Base-by-base conservation (phyloP, 37 sponge, comb jelly and placozoan genomes). In the Lycopodina hypogea region DNA sequence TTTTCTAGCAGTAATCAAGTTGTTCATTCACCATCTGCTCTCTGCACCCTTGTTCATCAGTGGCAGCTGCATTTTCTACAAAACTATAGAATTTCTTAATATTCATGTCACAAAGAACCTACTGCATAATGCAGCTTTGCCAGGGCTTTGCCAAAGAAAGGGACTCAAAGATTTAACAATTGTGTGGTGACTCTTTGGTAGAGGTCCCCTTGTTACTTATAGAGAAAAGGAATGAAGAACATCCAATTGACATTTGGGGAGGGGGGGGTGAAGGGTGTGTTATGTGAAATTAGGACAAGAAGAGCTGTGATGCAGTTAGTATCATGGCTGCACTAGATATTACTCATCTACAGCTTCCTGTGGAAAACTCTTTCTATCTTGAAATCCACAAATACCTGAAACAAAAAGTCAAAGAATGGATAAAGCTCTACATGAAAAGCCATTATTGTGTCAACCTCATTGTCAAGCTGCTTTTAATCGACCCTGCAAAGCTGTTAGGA, bases 131-230 rank as follows among this genome's bases (percentile, higher is more conserved):
- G 95, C 83, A 96, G 99, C 0, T 74, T 98, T 24, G 99, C 99
- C 9, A 77, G 99, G 33, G 89, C 93, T 32, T 50, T 87, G 78
- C 80, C 52, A 56, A 86, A 81, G 26, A 41, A 69, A 32, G 42
- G 74, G 42, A 70, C 60, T 30, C 80, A 85, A 37, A 81, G 95
- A 8, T 98, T 90, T 61, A 98, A 96, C 8, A 98, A 93, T 57
- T 58, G 99, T 35, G 99, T 98, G 2, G 96, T 98, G 21, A 98
- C 99, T 3, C 90, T 98, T 3, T 98, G 99, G 99, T 98, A 98
- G 78, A 89, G 99, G 33, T 90, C 99, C 3, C 99, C 99, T 3
- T 96, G 96, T 69, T 56, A 96, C 22, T 34, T 98, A 41, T 86
- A 96, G 55, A 96, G 99, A 1, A 93, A 60, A 59, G 96, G 63